These are phyloP conservation scores for Epizoanthus stellaris DNA, from an alignment of 92 coral and sea anemone species.

Conservation along the genomic window DNA sequence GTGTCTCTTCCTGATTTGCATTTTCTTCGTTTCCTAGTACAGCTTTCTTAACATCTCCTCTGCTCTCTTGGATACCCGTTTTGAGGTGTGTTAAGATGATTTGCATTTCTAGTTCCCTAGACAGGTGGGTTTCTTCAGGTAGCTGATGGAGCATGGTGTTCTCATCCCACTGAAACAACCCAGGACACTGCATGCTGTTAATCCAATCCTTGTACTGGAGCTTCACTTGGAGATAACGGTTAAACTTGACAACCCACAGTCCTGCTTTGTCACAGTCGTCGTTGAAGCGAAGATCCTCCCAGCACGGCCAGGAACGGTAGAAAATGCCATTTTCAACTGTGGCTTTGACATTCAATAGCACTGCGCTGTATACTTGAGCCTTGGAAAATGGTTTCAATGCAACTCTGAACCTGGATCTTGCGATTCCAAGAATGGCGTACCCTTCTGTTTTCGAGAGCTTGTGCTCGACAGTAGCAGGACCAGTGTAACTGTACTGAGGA, in stretches of 20 bases:
- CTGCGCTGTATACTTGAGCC: slow-evolving; percentile 60
- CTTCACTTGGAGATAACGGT: slow-evolving; percentile 49
- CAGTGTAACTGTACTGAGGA: slow-evolving; percentile 59
- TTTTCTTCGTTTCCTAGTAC: slow-evolving; percentile 28
- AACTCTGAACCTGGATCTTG: slow-evolving; percentile 39
- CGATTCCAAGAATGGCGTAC: slow-evolving; percentile 58
- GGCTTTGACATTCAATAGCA: slow-evolving; percentile 54
- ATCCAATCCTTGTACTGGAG: slow-evolving; percentile 60
- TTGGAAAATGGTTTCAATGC: slow-evolving; percentile 34
- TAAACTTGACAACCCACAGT: slow-evolving; percentile 62
- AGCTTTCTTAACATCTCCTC: slow-evolving; percentile 24
- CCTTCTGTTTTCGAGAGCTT: slow-evolving; percentile 40
- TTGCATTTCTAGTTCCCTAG: slow-evolving; percentile 16
- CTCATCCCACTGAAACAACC: slow-evolving; percentile 47
- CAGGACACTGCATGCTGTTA: slow-evolving; percentile 10
- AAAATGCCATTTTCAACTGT: slow-evolving; percentile 50
- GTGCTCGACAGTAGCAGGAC: slow-evolving; percentile 41
- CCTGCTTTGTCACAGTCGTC: slow-evolving; percentile 66
- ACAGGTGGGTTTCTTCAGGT: slow-evolving; percentile 24
- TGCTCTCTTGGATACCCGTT: not conserved
- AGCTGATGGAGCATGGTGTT: not conserved
- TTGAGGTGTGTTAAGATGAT: slow-evolving; percentile 32
- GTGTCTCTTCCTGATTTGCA: not conserved
- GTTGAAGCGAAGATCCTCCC: slow-evolving; percentile 71
- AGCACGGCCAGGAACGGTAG: slow-evolving; percentile 68